phyloP scores from a whole-genome alignment of 2,888 invertebrate genomes.

The Adelphocoris suturalis region DNA sequence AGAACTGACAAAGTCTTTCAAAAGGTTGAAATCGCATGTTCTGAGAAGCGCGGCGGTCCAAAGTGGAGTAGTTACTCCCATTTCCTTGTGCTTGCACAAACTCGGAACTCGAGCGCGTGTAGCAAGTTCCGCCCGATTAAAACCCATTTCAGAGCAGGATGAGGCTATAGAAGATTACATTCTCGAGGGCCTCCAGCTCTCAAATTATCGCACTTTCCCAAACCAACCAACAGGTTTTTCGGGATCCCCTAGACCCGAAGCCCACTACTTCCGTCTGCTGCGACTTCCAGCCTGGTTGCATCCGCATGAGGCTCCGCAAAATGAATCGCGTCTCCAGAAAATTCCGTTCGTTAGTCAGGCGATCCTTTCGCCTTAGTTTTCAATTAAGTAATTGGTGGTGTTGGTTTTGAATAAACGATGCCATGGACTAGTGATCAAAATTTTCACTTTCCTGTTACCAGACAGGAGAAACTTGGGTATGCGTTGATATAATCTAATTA shows the following conservation, averaged over 20 bases:
- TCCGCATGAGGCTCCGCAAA: background rate
- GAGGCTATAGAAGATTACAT: background rate
- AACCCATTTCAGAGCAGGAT: background rate
- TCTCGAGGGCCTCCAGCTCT: background rate
- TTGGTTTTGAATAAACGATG: background rate
- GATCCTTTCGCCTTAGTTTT: background rate
- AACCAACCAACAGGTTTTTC: conserved; percentile 19
- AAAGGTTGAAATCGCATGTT: no score
- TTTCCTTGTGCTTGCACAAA: background rate
- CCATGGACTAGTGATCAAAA: no score
- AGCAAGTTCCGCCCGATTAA: conserved; percentile 7
- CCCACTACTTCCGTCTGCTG: background rate
- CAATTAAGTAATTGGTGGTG: background rate
- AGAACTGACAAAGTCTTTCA: no score
- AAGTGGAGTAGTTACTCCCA: background rate
- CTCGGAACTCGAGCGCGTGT: background rate
- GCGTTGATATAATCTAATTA: no score
- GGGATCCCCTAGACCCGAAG: background rate
- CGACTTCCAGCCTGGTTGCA: background rate
- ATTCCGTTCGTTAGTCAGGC: background rate
- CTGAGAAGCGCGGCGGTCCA: no score
- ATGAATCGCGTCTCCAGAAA: background rate
- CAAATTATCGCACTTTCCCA: conserved; percentile 13
- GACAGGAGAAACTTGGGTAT: no score
- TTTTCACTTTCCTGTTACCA: background rate